Evolutionary conservation across 2,888 invertebrate genomes (phyloP).

Genomic region (Ariolimax columbianus): DNA sequence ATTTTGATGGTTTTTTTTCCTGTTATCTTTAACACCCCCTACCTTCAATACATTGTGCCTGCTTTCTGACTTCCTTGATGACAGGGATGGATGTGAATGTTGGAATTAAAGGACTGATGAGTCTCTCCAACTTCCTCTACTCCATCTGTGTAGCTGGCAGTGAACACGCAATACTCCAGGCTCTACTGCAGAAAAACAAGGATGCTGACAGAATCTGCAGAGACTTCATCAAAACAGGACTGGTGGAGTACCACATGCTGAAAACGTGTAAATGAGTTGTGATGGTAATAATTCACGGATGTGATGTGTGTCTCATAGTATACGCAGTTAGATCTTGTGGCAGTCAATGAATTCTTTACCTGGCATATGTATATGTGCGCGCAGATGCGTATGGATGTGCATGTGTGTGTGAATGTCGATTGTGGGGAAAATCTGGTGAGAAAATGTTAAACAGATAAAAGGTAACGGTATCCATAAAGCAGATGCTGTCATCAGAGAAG

Average conservation of each 20-base stretch:
- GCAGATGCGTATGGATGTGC: too few relatives aligned
- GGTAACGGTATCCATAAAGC: too few relatives aligned
- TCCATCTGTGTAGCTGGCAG: constrained; percentile 67
- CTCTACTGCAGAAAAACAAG: constrained; percentile 70
- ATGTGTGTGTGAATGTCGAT: too few relatives aligned
- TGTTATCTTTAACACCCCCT: background rate
- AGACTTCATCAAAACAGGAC: constrained; percentile 68
- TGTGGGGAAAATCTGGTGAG: too few relatives aligned
- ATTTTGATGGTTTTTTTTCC: background rate
- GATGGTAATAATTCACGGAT: background rate
- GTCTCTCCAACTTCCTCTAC: constrained; percentile 69
- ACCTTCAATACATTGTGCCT: background rate
- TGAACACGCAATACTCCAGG: constrained; percentile 69
- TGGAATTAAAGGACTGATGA: constrained; percentile 69
- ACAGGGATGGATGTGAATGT: constrained; percentile 76
- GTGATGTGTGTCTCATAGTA: too few relatives aligned
- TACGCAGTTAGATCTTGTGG: too few relatives aligned
- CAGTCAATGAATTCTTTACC: too few relatives aligned
- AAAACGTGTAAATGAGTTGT: constrained; percentile 18
- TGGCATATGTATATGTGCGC: too few relatives aligned
- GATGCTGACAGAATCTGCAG: constrained; percentile 68
- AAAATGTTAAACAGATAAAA: too few relatives aligned
- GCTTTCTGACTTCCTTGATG: too few relatives aligned
- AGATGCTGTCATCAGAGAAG: too few relatives aligned
- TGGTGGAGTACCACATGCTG: constrained; percentile 63